These are phyloP conservation scores for Aelia acuminata DNA, from an alignment of 2,888 invertebrate genomes.

Conservation along the genomic window DNA sequence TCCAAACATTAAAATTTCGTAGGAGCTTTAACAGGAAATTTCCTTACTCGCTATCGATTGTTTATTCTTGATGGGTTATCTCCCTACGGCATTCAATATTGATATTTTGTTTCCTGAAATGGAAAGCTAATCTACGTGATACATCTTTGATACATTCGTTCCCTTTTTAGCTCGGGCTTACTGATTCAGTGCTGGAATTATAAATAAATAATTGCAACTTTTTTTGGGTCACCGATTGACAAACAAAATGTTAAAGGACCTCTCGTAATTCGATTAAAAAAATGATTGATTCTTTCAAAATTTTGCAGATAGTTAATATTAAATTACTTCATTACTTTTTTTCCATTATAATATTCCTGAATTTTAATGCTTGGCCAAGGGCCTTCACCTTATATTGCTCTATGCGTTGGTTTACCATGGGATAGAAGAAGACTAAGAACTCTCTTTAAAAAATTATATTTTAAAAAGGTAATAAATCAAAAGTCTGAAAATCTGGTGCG, in stretches of 20 bases:
- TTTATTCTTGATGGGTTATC: background rate
- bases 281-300: too few species aligned
- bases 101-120: background rate
- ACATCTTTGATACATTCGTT: background rate
- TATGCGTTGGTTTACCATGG: too few species aligned
- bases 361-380: too few species aligned
- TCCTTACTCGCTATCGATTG: background rate
- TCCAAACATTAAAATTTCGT: slow-evolving; percentile 5
- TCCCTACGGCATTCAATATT: background rate
- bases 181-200: background rate
- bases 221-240: background rate
- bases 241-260: background rate
- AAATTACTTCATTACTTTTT: too few species aligned
- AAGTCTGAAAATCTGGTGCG: too few species aligned
- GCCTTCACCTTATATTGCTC: too few species aligned
- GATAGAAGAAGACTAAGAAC: too few species aligned
- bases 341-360: too few species aligned
- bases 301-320: too few species aligned
- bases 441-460: too few species aligned
- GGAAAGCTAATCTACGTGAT: background rate
- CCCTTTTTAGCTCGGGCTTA: background rate
- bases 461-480: too few species aligned
- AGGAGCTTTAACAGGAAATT: background rate
- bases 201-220: background rate
- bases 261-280: background rate